Evolutionary conservation across 1,140 invertebrate species (phyloP), one percentile per base, ranked within the genome.

Genomic region (Centruroides sculpturatus): DNA sequence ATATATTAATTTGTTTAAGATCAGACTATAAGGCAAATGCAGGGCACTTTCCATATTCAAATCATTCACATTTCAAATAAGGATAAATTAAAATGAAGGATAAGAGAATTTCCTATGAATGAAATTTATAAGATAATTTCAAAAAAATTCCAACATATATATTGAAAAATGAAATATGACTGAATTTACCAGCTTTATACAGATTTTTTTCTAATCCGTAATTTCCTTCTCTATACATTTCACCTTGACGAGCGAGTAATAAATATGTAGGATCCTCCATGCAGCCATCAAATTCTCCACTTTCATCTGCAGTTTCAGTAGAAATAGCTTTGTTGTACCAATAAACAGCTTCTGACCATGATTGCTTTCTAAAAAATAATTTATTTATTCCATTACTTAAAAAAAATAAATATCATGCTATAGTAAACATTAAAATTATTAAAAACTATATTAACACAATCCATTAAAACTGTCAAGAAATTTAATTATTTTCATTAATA

Each of bases 221-320:
- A 0, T 76, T 78, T 23, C 80, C 79, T 48, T 73, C 59, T 35
- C 67, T 60, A 57, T 77, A 78, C 67, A 82, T 71, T 50, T 76
- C 73, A 5, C 78, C 80, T 69, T 76, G 74, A 50, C 74, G 72
- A 23, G 77, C 77, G 59, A 76, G 59, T 34, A 82, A 68, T 55
- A 69, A 67, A 69, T 80, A 79, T 8, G 55, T 65, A 3, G 74
- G 74, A 56, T 73, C 71, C 56, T 74, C 66, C 66, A 73, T 69
- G 59, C 73, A 72, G 35, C 73, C 71, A 65, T 78, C 75, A 64
- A 68, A 77, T 59, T 76, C 72, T 5, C 73, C 75, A 48, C 73
- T 73, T 35, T 70, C 69, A 36, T 76, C 72, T 3, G 72, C 74
- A 56, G 73, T 73, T 46, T 70, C 69, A 11, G 69, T 72, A 55